Evolutionary conservation across 2,113 vertebrate species (phyloP).

Genomic region (Hippolais icterina): DNA sequence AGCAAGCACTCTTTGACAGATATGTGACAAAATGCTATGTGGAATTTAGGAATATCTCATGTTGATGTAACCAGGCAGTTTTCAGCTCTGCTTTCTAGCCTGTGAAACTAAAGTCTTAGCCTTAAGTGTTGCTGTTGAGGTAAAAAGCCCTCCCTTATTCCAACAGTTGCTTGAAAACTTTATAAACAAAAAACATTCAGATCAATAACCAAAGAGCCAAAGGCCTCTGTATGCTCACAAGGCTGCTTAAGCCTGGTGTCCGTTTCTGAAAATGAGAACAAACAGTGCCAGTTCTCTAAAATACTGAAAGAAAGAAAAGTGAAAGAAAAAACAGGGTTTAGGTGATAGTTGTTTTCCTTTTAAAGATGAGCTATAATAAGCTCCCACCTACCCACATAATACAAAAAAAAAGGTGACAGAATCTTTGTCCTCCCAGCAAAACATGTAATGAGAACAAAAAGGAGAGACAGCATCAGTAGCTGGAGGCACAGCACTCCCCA

Average conservation of each 20-base stretch:
- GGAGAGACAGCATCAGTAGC: neutral
- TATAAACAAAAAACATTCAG: neutral
- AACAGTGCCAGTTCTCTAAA: neutral
- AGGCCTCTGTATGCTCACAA: neutral
- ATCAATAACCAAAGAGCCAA: neutral
- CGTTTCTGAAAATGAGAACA: neutral
- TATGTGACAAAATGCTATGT: rapidly evolving
- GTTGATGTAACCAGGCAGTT: neutral
- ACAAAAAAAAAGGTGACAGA: neutral
- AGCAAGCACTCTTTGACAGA: neutral
- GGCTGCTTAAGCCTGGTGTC: neutral
- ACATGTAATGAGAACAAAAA: neutral
- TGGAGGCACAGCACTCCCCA: neutral
- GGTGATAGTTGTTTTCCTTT: neutral
- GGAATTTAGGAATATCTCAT: neutral
- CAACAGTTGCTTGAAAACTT: neutral
- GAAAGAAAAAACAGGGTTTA: neutral
- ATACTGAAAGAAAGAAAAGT: neutral
- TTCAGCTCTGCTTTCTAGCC: neutral
- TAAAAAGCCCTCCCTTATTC: neutral
- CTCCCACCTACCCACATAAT: neutral
- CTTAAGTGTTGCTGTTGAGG: neutral
- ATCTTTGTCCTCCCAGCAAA: neutral
- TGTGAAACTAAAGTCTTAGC: neutral
- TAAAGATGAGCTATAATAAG: neutral